These are phyloP conservation scores for Helarctos malayanus DNA, from an alignment of 2,797 vertebrate genomes.

Conservation along the genomic window DNA sequence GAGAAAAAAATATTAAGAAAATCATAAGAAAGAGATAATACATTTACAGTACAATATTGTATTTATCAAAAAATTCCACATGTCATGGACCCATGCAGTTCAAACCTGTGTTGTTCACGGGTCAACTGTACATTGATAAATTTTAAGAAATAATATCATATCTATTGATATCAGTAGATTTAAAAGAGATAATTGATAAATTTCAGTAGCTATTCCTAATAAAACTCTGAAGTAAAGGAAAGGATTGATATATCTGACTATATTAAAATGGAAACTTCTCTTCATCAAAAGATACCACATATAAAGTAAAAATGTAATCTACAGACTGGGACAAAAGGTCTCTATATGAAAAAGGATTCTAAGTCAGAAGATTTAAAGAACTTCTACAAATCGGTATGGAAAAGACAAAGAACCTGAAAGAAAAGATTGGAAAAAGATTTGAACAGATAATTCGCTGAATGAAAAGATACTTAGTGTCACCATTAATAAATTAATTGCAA, in stretches of 20 bases:
- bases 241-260: background rate
- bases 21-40: background rate
- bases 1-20: background rate
- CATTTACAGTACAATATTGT: background rate
- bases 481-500: slow-evolving; percentile 50
- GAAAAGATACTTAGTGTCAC: slow-evolving; percentile 28
- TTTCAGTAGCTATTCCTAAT: background rate
- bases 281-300: background rate
- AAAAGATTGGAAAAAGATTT: slow-evolving; percentile 20
- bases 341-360: background rate
- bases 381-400: background rate
- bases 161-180: background rate
- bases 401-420: slow-evolving; percentile 29
- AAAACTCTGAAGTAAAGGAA: slow-evolving; percentile 29
- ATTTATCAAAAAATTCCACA: background rate
- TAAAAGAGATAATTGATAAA: slow-evolving; percentile 18
- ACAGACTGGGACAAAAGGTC: slow-evolving; percentile 10
- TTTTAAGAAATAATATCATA: background rate
- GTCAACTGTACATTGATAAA: background rate
- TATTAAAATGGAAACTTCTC: slow-evolving; percentile 43
- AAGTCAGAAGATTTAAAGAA: slow-evolving; percentile 53
- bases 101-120: background rate
- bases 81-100: background rate
- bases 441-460: background rate
- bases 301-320: slow-evolving; percentile 39